These are phyloP conservation scores for Podarcis lilfordi DNA, from an alignment of 2,797 vertebrate genomes.

Conservation along the genomic window DNA sequence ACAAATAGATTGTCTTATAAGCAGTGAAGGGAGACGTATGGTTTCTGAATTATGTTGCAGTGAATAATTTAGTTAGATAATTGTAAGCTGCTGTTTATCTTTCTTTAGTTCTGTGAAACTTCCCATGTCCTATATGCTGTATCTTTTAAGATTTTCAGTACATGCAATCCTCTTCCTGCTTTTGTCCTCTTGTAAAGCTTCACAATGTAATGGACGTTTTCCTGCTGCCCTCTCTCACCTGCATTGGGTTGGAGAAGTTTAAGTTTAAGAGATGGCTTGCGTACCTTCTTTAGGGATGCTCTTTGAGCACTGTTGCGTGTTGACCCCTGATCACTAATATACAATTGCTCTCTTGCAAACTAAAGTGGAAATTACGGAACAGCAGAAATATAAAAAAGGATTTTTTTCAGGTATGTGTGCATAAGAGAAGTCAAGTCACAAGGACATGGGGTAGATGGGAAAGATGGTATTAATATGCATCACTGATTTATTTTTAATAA, in stretches of 20 bases:
- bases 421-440: not conserved
- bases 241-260: not conserved
- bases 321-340: conserved; percentile 22
- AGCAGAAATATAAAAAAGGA: not conserved
- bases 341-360: conserved; percentile 42
- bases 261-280: not conserved
- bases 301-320: conserved; percentile 18
- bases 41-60: not conserved
- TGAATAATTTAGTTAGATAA: too few relatives aligned
- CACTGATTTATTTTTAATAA: conserved; percentile 10
- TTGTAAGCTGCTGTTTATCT: not conserved
- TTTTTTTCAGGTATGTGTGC: not conserved
- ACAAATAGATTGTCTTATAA: not conserved
- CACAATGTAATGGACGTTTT: not conserved
- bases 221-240: not conserved
- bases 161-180: not conserved
- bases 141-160: not conserved
- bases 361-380: not conserved
- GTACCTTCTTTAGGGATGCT: not conserved
- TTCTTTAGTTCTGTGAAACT: not conserved
- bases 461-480: not conserved
- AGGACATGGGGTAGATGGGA: too few relatives aligned
- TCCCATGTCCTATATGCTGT: not conserved
- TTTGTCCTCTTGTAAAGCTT: not conserved
- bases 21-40: not conserved